Evolutionary conservation across 2,888 invertebrate genomes (phyloP).

Genomic region (Acanthosepion lycidas): DNA sequence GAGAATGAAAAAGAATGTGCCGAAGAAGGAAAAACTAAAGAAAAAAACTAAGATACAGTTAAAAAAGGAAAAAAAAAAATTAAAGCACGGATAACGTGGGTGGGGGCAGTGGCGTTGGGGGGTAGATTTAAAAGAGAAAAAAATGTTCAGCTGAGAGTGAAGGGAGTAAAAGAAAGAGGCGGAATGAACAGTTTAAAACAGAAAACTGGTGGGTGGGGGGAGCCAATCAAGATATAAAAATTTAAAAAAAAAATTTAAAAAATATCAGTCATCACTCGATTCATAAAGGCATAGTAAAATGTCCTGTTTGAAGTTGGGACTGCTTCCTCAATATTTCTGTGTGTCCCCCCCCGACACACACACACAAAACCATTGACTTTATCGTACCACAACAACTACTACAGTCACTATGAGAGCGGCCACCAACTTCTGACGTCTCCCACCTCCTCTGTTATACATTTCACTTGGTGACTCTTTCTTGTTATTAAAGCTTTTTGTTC

Average conservation of each 20-base stretch:
- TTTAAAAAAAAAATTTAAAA: not conserved
- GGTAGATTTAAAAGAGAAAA: not conserved
- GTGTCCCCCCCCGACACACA: not conserved
- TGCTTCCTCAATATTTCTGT: not conserved
- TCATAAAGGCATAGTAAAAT: not conserved
- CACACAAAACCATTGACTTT: not conserved
- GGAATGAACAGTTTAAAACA: too few relatives aligned
- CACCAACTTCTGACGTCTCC: not conserved
- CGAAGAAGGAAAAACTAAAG: not conserved
- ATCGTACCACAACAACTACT: not conserved
- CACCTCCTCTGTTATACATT: not conserved
- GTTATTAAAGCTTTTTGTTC: conserved; percentile 10
- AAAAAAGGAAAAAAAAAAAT: not conserved
- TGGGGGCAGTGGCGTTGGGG: not conserved
- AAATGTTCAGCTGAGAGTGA: not conserved
- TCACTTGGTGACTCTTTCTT: not conserved
- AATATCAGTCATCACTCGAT: not conserved
- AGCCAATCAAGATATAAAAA: not conserved
- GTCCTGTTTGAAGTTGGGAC: conserved; percentile 21
- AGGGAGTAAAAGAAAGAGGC: not conserved
- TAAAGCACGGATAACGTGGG: not conserved
- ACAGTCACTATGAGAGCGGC: not conserved
- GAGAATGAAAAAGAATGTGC: not conserved
- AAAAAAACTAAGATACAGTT: not conserved
- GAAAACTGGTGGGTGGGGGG: too few relatives aligned